These are phyloP conservation scores for Melikaiella ostensackeni DNA, from an alignment of 2,888 invertebrate species.

Conservation along the genomic window DNA sequence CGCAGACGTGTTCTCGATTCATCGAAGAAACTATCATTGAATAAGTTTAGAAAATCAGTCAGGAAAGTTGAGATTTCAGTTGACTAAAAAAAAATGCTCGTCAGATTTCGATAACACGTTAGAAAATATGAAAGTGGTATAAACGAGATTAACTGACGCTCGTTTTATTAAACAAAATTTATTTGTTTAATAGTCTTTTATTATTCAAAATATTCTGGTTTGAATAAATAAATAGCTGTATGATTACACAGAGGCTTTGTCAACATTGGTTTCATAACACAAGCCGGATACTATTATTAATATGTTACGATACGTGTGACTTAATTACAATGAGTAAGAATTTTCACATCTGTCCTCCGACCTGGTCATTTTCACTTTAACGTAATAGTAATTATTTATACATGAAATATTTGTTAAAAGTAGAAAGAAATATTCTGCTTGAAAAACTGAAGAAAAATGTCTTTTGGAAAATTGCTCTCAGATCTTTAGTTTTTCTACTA, in stretches of 20 bases:
- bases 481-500: not conserved
- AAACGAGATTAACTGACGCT: not conserved
- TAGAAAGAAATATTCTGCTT: not conserved
- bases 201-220: not conserved
- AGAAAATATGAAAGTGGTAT: not conserved
- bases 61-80: slow-evolving; percentile 33
- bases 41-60: slow-evolving; percentile 15
- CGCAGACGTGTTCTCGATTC: slow-evolving; percentile 28
- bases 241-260: not conserved
- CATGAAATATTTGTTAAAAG: not conserved
- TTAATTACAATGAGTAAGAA: not conserved
- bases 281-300: slow-evolving; percentile 26
- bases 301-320: slow-evolving; percentile 10
- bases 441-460: not conserved
- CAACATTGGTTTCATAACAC: slow-evolving; percentile 6
- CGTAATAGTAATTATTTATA: not conserved
- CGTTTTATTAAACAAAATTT: not conserved
- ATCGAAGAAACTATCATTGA: slow-evolving; percentile 22
- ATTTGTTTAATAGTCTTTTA: not conserved
- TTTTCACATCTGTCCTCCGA: slow-evolving; percentile 25
- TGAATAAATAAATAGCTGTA: not conserved
- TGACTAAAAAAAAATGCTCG: not conserved
- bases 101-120: slow-evolving; percentile 18
- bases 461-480: not conserved
- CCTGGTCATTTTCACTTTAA: slow-evolving; percentile 13